A percentile compares a stretch with the other conserved stretches of the same genome.
phyloP scores from a whole-genome alignment of 1,140 invertebrate species.

The Radopholus similis region DNA sequence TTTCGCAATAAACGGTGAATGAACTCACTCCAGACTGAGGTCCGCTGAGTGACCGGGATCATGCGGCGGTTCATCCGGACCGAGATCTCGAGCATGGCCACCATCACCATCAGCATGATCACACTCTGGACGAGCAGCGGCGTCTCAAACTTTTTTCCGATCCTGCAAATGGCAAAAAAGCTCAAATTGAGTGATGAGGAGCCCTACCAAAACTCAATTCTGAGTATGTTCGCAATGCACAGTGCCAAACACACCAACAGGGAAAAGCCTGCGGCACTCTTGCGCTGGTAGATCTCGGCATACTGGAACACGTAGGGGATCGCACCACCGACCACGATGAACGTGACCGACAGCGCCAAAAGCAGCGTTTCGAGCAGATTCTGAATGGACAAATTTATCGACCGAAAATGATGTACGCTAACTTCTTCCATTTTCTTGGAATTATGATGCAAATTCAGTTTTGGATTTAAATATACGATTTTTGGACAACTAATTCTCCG shows the following conservation, averaged over 20 bases:
- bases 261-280: constrained; percentile 89
- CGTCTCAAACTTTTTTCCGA: constrained; percentile 90
- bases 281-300: constrained; percentile 78
- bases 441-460: too few relatives aligned
- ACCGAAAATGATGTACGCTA: not conserved
- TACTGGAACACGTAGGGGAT: constrained; percentile 66
- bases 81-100: constrained; percentile 86
- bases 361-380: constrained; percentile 21
- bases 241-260: constrained; percentile 89
- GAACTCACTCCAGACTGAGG: constrained; percentile 54
- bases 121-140: constrained; percentile 91
- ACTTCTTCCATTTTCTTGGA: too few relatives aligned
- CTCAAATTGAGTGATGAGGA: constrained; percentile 39
- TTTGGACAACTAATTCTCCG: too few relatives aligned
- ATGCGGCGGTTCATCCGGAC: constrained; percentile 69
- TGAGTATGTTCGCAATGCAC: constrained; percentile 86
- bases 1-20: constrained; percentile 4
- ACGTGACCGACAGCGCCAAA: constrained; percentile 29
- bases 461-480: too few relatives aligned
- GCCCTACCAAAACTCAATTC: constrained; percentile 96
- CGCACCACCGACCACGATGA: constrained; percentile 46
- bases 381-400: constrained; percentile 1
- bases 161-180: constrained; percentile 70
- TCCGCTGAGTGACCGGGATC: constrained; percentile 44
- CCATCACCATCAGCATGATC: constrained; percentile 93